These are phyloP conservation scores for Athalia circularis DNA, from an alignment of 2,888 invertebrate genomes.

Conservation along the genomic window DNA sequence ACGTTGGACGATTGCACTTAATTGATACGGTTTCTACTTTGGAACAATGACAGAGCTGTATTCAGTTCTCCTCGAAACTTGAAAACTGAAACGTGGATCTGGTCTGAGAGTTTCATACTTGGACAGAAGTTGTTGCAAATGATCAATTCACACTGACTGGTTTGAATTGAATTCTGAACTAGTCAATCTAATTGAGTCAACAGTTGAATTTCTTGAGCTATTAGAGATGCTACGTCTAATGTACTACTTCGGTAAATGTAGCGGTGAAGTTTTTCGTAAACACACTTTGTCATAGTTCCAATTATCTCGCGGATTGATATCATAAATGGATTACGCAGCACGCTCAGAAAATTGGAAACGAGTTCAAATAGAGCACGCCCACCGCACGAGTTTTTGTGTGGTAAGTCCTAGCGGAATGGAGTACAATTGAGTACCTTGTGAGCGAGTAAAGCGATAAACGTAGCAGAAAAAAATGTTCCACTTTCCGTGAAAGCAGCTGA, in stretches of 20 bases:
- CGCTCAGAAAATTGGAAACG: too few relatives aligned
- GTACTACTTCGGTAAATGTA: neutral
- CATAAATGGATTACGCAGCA: too few relatives aligned
- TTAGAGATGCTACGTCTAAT: neutral
- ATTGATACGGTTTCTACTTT: neutral
- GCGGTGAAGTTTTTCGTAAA: conserved; percentile 8
- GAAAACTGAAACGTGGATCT: conserved; percentile 3
- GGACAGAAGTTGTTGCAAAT: conserved; percentile 11
- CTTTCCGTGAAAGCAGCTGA: conserved; percentile 27
- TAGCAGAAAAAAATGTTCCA: conserved; percentile 30
- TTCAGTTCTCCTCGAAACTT: neutral
- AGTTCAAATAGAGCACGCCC: neutral
- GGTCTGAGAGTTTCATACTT: conserved; percentile 8
- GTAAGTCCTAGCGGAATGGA: neutral
- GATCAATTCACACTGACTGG: conserved; percentile 17
- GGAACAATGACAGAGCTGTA: conserved; percentile 10
- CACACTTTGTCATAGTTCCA: neutral
- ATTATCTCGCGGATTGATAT: neutral
- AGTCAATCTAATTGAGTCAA: conserved; percentile 9
- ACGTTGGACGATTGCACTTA: neutral
- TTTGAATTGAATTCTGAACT: conserved; percentile 34
- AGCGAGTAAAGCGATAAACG: conserved; percentile 30
- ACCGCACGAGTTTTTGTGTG: neutral
- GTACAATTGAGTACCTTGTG: conserved; percentile 2
- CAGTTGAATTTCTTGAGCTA: conserved; percentile 18